Evolutionary conservation across 2,888 invertebrate genomes (phyloP), one percentile per base, ranked within the genome.

Genomic region (Hoplodrina ambigua): DNA sequence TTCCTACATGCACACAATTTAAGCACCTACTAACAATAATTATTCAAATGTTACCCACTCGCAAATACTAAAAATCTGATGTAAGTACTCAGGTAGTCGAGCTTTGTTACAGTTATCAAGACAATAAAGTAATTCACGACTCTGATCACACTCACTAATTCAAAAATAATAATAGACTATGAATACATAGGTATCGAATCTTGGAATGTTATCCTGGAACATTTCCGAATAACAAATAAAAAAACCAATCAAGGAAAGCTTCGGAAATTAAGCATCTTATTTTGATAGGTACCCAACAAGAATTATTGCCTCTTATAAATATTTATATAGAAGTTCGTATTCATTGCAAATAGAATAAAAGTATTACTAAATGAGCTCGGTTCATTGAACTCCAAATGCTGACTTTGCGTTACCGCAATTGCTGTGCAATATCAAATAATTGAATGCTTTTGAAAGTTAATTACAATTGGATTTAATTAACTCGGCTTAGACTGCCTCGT

Each of bases 191-290:
- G 50, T 74, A 72, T 50, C 37, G 19, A 53, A 65, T 64, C 41
- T 19, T 64, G 19, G 17, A 59, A 60, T 59, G 58, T 57, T 75
- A 56, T 77, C 57, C 54, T 55, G 63, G 64, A 61, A 50, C 53
- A 59, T 69, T 78, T 69, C 57, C 52, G 46, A 69, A 78, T 64
- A 74, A 74, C 54, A 67, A 57, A 76, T 65, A 69, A 63, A 64
- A 67, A 80, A 67, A 73, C 25, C 67, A 65, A 81, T 74, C 71
- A 72, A 60, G 46, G 17, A 66, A 65, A 69, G 69, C 59, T 69
- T 67, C 55, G 57, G 68, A 65, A 72, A 70, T 72, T 69, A 78
- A 69, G 78, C 64, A 80, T 61, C 50, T 60, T 81, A 68, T 72
- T 69, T 67, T 50, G 67, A 58, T 72, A 54, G 50, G 50, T 78